Base-by-base conservation (phyloP, 2,113 vertebrate genomes). In the Noturus placidus region DNA sequence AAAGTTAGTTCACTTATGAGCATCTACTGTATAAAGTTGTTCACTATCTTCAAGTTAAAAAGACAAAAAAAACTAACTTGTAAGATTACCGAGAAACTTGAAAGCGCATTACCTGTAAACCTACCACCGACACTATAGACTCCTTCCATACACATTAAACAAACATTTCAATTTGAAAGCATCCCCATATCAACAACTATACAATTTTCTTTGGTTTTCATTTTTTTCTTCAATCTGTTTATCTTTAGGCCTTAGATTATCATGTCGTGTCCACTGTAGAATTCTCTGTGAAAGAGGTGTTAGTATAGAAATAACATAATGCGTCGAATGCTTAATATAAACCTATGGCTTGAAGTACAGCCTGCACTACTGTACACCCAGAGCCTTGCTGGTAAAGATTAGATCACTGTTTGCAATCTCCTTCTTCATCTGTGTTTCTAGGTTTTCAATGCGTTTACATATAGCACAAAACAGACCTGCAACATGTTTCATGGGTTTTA, bases 401-500 rank as follows among this genome's bases (percentile, higher is more conserved):
- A 59, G 70, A 61, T 74, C 67, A n/a, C 69, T 5, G 46, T 79
- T 61, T 46, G 33, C 8, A 77, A 46, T 67, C 69, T 65, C 15
- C 50, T 89, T 86, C 63, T 89, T 61, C 30, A 72, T 63, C 25
- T 3, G 14, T 82, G 27, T 35, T 30, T 87, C 72, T 8, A 15
- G 42, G 42, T 50, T 50, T 50, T 50, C 46, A 50, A 3, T 54
- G 22, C 5, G 15, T 63, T 67, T 22, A 7, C 42, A 50, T 50
- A 52, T 8, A 27, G 25, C 8, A 30, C 59, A 67, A n/a, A 46
- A 46, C 61, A 63, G 38, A 67, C 42, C 38, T 9, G 25, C 35
- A 82, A 74, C 80, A 67, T 50, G 61, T 83, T 83, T 86, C 50
- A 38, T 15, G 35, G 57, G 46, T 82, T 59, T 85, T 74, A 30